Percentiles rank a stretch among this genome's conserved stretches.
phyloP scores from a whole-genome alignment of 2,113 vertebrate species.

The human region GRCh38 chr6:67939001-67939500 shows the following conservation, averaged over 20 bases:
- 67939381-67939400: neutral
- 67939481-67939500: neutral
- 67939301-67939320: neutral
- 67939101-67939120: neutral
- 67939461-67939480: neutral
- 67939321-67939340: fast-evolving
- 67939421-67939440: neutral
- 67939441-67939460: neutral
- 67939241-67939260: neutral
- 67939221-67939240: neutral
- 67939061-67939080: neutral
- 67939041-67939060: neutral
- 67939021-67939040: neutral
- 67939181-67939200: neutral
- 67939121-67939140: conserved; percentile 8
- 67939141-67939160: neutral
- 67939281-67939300: neutral
- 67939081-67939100: neutral
- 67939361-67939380: neutral
- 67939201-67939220: neutral
- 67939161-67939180: neutral
- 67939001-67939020: neutral
- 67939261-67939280: neutral
- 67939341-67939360: neutral
- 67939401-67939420: neutral